Base-by-base conservation (phyloP, 2,888 invertebrate genomes). In the Caenorhabditis sp. region DNA sequence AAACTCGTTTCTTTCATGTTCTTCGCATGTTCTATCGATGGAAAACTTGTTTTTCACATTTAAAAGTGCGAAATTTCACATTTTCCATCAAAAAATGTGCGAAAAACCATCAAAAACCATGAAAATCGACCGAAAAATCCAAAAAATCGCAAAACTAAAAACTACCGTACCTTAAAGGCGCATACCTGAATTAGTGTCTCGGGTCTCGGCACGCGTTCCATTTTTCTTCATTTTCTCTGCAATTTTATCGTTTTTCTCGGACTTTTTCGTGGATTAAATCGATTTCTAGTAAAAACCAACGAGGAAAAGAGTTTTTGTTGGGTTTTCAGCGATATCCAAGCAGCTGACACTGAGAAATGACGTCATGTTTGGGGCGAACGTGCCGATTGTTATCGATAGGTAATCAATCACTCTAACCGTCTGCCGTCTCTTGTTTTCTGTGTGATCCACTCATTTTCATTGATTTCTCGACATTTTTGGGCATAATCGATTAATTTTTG, bases 361-460 rank as follows among this genome's bases (percentile, higher is more conserved):
- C 47, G 47, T 47, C 47, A 47, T 20, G 2, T 5, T 13, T 47
- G 47, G 47, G 47, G 28, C 55, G 55, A 55, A n/a, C 26, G 55
- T 55, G 18, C 24, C 20, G 24, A 24, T 26, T 35, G 26, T 50
- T 70, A 51, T 61, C 51, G 28, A 5, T 70, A 51, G 71, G 62
- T 71, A 56, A 64, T 37, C 40, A 24, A 32, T 40, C 24, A 2
- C 2, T 37, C 53, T 64, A 22, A 47, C 15, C 53, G 44, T 62
- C 35, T 26, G 35, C n/a, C 44, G 53, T 64, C 64, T 72, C 35
- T 72, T 18, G 0, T 26, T 55, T n/a, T n/a, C n/a, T n/a, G n/a
- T n/a, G n/a, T n/a, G n/a, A n/a, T n/a, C 67, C 37, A 44, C 32
- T 18, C 1, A 3, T 50, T 44, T 32, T 15, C 51, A 2, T 13